A percentile compares a stretch with the other conserved stretches of the same genome.
phyloP scores from a whole-genome alignment of 2,113 vertebrate genomes.

The Engraulis encrasicolus region DNA sequence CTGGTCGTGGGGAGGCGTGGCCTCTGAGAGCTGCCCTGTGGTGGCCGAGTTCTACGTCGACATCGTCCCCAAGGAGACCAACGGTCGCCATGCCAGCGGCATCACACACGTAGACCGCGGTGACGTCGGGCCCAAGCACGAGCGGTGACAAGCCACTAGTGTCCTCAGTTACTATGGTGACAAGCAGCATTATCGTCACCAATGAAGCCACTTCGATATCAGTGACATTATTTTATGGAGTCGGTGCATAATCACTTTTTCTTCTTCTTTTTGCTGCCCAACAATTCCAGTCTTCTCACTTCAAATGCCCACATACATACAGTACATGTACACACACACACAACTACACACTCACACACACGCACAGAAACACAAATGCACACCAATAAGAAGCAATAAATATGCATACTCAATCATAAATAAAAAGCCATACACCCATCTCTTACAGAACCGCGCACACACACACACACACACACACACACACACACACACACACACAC shows the following conservation, averaged over 20 bases:
- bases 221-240: neutral
- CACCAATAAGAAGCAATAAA: no score
- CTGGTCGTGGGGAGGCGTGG: slow-evolving; percentile 97
- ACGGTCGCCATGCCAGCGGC: slow-evolving; percentile 67
- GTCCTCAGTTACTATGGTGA: no score
- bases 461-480: no score
- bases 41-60: slow-evolving; percentile 85
- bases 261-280: neutral
- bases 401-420: neutral
- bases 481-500: no score
- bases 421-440: no score
- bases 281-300: neutral
- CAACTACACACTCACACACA: neutral
- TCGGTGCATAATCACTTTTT: neutral
- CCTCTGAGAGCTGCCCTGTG: slow-evolving; percentile 90
- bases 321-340: slow-evolving; percentile 8
- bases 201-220: neutral
- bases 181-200: neutral
- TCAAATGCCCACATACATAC: neutral
- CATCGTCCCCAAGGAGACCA: slow-evolving; percentile 78
- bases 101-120: slow-evolving; percentile 76
- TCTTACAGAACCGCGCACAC: no score
- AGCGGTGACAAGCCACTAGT: no score
- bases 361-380: neutral
- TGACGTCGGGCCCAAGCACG: slow-evolving; percentile 80